Conservation (phyloP, 2,113 vertebrate species). For the Epinephelus fuscoguttatus region DNA sequence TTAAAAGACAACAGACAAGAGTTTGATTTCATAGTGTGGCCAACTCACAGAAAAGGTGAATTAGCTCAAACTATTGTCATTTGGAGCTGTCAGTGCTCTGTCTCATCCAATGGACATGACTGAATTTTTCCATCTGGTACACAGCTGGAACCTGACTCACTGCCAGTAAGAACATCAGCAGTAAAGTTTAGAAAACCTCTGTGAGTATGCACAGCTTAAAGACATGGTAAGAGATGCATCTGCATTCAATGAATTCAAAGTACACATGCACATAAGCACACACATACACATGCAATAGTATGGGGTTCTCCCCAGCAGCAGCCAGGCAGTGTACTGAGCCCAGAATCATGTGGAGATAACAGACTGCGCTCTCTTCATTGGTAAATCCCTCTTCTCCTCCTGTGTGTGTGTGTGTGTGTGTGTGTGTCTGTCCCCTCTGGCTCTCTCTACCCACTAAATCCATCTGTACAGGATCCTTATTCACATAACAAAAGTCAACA, state of each 20-base stretch:
- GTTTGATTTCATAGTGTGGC: neutral
- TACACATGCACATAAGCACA: neutral
- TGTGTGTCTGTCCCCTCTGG: neutral
- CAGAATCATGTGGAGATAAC: constrained; percentile 30
- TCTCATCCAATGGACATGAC: neutral
- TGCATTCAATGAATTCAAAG: neutral
- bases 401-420: neutral
- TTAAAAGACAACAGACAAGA: neutral
- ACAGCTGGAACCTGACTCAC: constrained; percentile 11
- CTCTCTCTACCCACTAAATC: constrained; percentile 15
- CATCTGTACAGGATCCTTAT: constrained; percentile 8
- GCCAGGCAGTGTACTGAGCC: neutral
- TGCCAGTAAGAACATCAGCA: neutral
- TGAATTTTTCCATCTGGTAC: constrained; percentile 9
- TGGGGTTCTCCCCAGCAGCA: constrained; percentile 3
- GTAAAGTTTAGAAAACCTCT: neutral
- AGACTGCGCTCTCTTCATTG: neutral
- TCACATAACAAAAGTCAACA: constrained; percentile 23
- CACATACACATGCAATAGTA: neutral
- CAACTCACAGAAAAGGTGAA: neutral
- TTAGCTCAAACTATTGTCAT: neutral
- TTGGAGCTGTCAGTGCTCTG: neutral
- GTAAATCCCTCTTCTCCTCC: neutral
- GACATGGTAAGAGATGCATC: neutral
- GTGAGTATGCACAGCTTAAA: neutral